Conservation (phyloP, 2,113 vertebrate genomes). For the Poecilia latipinna region DNA sequence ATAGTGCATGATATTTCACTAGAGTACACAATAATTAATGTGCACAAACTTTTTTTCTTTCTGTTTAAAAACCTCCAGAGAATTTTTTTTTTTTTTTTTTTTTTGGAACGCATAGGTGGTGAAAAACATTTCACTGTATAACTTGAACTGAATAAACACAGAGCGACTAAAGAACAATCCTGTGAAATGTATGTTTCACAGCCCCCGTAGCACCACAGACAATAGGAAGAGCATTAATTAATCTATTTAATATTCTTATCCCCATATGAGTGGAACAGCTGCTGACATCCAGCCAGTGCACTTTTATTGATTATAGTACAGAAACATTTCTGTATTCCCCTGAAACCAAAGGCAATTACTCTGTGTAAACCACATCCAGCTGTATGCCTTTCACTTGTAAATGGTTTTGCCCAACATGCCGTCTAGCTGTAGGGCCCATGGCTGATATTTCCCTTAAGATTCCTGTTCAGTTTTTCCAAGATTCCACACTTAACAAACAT, state of each 20-base stretch:
- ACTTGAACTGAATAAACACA: conserved; percentile 38
- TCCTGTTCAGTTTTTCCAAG: conserved; percentile 38
- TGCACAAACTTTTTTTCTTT: too few species aligned
- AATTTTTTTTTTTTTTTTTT: too few species aligned
- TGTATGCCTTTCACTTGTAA: conserved; percentile 70
- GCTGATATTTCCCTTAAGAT: conserved; percentile 65
- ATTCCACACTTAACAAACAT: conserved; percentile 49
- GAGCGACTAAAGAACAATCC: conserved; percentile 20
- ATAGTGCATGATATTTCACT: too few species aligned
- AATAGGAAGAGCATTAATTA: conserved; percentile 71
- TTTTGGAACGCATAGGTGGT: neutral
- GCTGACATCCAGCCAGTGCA: conserved; percentile 58
- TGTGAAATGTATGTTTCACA: conserved; percentile 42
- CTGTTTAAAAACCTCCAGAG: too few species aligned
- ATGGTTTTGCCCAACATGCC: conserved; percentile 58
- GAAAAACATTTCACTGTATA: conserved; percentile 2
- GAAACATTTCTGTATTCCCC: conserved; percentile 72
- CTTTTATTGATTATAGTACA: conserved; percentile 75
- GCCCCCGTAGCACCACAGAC: conserved; percentile 52
- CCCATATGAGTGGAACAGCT: conserved; percentile 69
- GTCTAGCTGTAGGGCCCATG: conserved; percentile 55
- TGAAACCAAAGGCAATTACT: conserved; percentile 74
- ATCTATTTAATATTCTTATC: conserved; percentile 67
- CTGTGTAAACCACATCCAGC: conserved; percentile 70
- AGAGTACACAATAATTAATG: too few species aligned